A percentile compares a stretch with the other conserved stretches of the same genome.
These are phyloP conservation scores for Erebia palarica DNA, from an alignment of 2,888 invertebrate genomes.

Conservation along the genomic window DNA sequence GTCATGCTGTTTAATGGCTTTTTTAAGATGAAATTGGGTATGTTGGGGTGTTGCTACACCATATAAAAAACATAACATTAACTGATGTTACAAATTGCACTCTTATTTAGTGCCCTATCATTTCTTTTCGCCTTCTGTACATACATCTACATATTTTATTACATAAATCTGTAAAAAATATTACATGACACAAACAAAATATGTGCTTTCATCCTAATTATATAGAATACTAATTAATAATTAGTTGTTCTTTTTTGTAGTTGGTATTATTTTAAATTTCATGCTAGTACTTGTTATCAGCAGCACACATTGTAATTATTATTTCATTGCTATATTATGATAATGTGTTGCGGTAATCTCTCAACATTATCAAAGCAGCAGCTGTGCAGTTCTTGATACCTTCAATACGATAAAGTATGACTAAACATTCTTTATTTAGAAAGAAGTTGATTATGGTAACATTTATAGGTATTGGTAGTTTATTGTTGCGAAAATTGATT, in stretches of 20 bases:
- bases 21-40: too few relatives aligned
- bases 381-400: conserved; percentile 10
- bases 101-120: too few relatives aligned
- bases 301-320: conserved; percentile 9
- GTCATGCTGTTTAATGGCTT: too few relatives aligned
- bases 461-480: background rate
- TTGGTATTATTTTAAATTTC: conserved; percentile 11
- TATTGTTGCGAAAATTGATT: too few relatives aligned
- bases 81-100: too few relatives aligned
- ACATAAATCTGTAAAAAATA: background rate
- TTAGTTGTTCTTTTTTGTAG: too few relatives aligned
- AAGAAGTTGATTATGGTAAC: background rate
- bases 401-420: conserved; percentile 6
- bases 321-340: conserved; percentile 18
- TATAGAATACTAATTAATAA: background rate
- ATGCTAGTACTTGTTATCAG: conserved; percentile 14
- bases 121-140: background rate
- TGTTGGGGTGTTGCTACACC: too few relatives aligned
- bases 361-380: conserved; percentile 21
- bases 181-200: background rate
- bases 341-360: conserved; percentile 18
- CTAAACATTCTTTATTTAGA: background rate
- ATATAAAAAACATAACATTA: too few relatives aligned
- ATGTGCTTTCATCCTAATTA: background rate
- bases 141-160: background rate